These are phyloP conservation scores for Pocillopora meandrina DNA, from an alignment of 92 coral and sea anemone genomes.

Conservation along the genomic window DNA sequence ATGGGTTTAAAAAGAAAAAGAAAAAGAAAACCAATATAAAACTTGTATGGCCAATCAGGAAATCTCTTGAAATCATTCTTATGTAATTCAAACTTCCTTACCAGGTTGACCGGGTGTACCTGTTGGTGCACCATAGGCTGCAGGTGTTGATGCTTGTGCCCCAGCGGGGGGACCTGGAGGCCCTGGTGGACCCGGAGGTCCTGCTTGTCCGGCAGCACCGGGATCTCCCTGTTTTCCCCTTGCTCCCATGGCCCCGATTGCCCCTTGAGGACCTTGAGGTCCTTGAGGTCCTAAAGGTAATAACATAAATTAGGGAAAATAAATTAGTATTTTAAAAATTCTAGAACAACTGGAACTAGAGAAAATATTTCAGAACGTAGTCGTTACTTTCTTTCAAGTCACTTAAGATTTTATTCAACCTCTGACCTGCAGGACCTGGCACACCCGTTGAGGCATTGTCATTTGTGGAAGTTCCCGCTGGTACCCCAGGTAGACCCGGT, in stretches of 20 bases:
- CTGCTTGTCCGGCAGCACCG: constrained; percentile 23
- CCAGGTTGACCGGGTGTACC: constrained; percentile 16
- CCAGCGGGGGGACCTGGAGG: constrained; percentile 84
- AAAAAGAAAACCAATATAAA: too few species aligned
- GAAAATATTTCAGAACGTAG: background rate
- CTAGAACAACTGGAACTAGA: background rate
- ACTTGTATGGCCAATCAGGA: too few species aligned
- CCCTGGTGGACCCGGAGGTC: constrained; percentile 53
- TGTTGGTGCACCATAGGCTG: background rate
- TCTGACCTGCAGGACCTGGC: background rate
- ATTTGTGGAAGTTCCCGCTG: constrained; percentile 60
- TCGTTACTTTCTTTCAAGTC: too few species aligned
- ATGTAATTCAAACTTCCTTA: background rate
- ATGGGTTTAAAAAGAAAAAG: too few species aligned
- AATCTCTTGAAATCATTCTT: background rate
- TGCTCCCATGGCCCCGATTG: constrained; percentile 43
- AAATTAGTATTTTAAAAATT: too few species aligned
- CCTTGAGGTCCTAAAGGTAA: constrained; percentile 28
- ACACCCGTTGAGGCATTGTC: background rate
- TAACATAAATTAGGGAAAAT: too few species aligned
- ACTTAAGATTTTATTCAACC: too few species aligned
- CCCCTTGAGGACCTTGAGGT: constrained; percentile 34
- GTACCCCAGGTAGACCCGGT: constrained; percentile 45
- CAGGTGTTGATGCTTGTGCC: constrained; percentile 19
- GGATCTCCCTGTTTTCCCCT: constrained; percentile 54